Base-by-base conservation (phyloP, 2,797 vertebrate species). In the Betta splendens region DNA sequence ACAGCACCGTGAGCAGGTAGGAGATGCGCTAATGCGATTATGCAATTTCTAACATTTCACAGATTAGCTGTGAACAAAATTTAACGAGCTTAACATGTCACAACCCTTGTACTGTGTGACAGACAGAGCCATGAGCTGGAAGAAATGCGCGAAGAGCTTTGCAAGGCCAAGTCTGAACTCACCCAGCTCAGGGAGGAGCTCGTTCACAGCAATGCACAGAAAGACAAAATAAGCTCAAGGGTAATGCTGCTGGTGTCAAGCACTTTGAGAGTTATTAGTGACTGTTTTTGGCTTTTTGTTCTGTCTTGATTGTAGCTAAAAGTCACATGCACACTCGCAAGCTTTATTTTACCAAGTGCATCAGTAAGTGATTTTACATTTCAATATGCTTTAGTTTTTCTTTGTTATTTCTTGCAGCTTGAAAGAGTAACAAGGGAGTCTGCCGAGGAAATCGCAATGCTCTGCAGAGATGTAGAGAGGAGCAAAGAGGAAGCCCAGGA, bases 101-200 rank as follows among this genome's bases (percentile, higher is more conserved):
- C 40, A 40, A 59, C n/a, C 26, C 64, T 68, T 74, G 18, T 23
- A 28, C n/a, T n/a, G n/a, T n/a, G n/a, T 26, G 17, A 52, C 72
- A 93, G 92, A 75, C 83, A 87, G 42, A 68, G 38, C 47, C 79
- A 52, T n/a, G 87, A 92, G 36, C 46, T 86, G 80, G 88, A 92
- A 64, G 56, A 64, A 36, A 32, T 82, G 56, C 73, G 46, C 42
- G 69, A 69, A 15, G 88, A 90, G 57, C 59, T 92, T 11, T 59
- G 61, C 40, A 76, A 79, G 31, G 64, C 75, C 12, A 87, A 84
- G 69, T 33, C 69, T 52, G 88, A 92, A 64, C 81, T 91, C 16
- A 31, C 59, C 32, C 79, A 80, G 47, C 61, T 79, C 58, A 70
- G 62, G 63, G 65, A 73, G 44, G 73, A 83, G 58, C 81, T 90